Base-by-base conservation (phyloP, 2,113 vertebrate genomes). In the Shinisaurus crocodilurus region DNA sequence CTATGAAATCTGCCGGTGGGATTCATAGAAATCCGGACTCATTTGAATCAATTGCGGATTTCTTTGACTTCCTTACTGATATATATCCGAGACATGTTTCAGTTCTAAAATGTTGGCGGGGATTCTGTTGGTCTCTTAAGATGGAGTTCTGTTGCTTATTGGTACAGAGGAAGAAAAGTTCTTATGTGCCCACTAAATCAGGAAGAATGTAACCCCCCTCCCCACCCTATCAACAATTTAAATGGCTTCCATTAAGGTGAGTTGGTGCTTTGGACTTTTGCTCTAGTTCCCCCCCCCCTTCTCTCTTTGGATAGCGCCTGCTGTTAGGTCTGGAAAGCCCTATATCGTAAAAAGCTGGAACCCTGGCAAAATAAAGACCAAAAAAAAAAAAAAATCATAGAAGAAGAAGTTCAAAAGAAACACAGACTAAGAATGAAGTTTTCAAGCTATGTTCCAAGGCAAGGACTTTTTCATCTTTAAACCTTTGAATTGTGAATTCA, bases 401-500 rank as follows among this genome's bases (percentile, higher is more conserved):
- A 95, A 96, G 93, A 97, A 97, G 97, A 96, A 96, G 97, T 97
- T 98, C 97, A 97, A 97, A 98, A 97, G 95, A 97, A 96, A 92
- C 93, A 92, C 93, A 97, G 95, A 96, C 95, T 96, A 95, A 95
- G 96, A 96, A 96, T 96, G 96, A 97, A 97, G 97, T 97, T 97
- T 97, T 97, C 97, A 96, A 97, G 96, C 97, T 95, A 95, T 92
- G 96, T 96, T 97, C 96, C 96, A 95, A 96, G 96, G 96, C 96
- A 95, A 96, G 95, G 97, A 95, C 63, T 96, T 97, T 97, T 98
- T 98, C 96, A 97, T 97, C 97, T 95, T 92, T 90, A 92, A 95
- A 97, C 92, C 97, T 98, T 98, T 98, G 97, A 97, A 97, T 97
- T 48, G 74, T 94, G 97, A 97, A 97, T 97, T 69, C 97, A 97